A percentile compares a stretch with the other conserved stretches of the same genome.
Evolutionary conservation across 2,888 invertebrate genomes (phyloP).

Genomic region (Hybos culiciformis): DNA sequence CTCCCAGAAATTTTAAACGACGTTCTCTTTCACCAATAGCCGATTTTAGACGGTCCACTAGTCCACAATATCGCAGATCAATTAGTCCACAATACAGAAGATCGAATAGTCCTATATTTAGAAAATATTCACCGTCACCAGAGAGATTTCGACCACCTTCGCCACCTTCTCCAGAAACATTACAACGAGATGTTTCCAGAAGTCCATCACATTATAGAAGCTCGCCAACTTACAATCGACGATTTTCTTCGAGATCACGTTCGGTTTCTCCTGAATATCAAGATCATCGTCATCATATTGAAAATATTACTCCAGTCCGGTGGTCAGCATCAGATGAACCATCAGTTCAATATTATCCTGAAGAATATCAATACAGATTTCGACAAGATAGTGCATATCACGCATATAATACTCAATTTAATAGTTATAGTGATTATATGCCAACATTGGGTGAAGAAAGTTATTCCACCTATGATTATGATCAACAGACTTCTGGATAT

Average conservation of each 20-base stretch:
- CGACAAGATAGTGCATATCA: slow-evolving; percentile 15
- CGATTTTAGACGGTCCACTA: not conserved
- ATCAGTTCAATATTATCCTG: not conserved
- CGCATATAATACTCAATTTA: not conserved
- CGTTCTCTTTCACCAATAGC: no score
- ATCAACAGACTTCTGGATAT: no score
- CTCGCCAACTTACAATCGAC: not conserved
- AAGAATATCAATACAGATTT: slow-evolving; percentile 14
- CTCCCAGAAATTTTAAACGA: not conserved
- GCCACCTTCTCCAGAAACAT: not conserved
- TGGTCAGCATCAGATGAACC: not conserved
- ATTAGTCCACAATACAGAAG: not conserved
- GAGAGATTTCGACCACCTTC: slow-evolving; percentile 5
- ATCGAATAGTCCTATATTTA: not conserved
- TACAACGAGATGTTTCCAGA: not conserved
- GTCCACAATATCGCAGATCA: not conserved
- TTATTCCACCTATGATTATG: no score
- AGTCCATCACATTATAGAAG: not conserved
- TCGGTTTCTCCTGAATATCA: not conserved
- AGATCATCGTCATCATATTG: no score
- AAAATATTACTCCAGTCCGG: not conserved
- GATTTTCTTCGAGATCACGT: not conserved
- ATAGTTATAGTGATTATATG: not conserved
- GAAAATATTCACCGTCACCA: slow-evolving; percentile 1
- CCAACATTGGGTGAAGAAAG: no score